Conservation (phyloP, 2,797 vertebrate genomes). For the Parauchenoglanis ngamensis region DNA sequence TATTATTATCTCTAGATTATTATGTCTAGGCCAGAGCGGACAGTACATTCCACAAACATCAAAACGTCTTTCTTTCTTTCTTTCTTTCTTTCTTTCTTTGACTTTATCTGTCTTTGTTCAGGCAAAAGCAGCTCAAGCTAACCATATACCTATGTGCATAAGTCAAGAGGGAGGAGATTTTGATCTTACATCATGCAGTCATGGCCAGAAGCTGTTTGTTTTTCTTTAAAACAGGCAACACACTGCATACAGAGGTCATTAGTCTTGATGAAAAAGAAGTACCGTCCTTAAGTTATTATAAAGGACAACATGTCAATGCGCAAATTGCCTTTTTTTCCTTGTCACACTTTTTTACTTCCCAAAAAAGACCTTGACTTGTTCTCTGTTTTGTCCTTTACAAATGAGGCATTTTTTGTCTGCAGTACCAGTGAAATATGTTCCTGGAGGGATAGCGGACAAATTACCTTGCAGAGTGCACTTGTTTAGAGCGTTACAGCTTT, state of each 20-base stretch:
- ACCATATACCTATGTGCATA: conserved; percentile 19
- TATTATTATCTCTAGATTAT: neutral
- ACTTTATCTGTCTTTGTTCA: neutral
- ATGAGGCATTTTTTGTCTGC: conserved; percentile 53
- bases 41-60: neutral
- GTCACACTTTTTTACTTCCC: conserved; percentile 62
- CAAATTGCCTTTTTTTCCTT: conserved; percentile 75
- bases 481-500: conserved; percentile 33
- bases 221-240: conserved; percentile 77
- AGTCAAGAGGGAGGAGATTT: conserved; percentile 49
- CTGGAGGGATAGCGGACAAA: conserved; percentile 41
- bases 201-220: conserved; percentile 79
- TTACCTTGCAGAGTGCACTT: conserved; percentile 38
- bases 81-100: neutral
- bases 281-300: conserved; percentile 74
- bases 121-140: neutral
- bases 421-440: conserved; percentile 45
- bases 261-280: conserved; percentile 70
- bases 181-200: conserved; percentile 58
- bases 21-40: neutral
- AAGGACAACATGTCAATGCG: conserved; percentile 80
- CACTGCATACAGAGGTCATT: conserved; percentile 79
- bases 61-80: neutral
- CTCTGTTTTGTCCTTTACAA: conserved; percentile 67
- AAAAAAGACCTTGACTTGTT: conserved; percentile 77